A percentile compares a stretch with the other conserved stretches of the same genome.
phyloP scores from a whole-genome alignment of 2,888 invertebrate species.

The Drosophila acutilabella region DNA sequence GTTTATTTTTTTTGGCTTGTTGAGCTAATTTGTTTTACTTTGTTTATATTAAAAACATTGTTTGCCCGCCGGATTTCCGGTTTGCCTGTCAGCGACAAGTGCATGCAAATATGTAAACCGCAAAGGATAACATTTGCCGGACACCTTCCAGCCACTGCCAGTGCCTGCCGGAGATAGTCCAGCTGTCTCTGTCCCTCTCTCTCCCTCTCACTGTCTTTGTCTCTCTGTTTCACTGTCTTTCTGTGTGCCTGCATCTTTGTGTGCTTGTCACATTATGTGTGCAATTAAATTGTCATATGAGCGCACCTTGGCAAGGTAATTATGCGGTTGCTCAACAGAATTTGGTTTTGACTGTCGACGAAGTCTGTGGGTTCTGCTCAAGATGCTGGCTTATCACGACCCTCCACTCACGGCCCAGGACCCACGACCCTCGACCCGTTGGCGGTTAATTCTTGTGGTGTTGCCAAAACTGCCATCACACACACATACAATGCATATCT shows the following conservation, averaged over 20 bases:
- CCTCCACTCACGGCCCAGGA: no score
- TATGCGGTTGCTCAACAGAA: constrained; percentile 60
- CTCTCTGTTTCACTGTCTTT: constrained; percentile 8
- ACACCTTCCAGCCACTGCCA: constrained; percentile 42
- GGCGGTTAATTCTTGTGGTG: constrained; percentile 60
- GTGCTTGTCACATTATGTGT: constrained; percentile 69
- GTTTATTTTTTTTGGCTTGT: constrained; percentile 31
- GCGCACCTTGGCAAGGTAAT: constrained; percentile 64
- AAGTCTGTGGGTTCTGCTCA: constrained; percentile 42
- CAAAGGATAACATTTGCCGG: constrained; percentile 73
- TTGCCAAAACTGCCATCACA: constrained; percentile 37
- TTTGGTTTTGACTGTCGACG: constrained; percentile 40
- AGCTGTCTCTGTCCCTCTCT: background rate
- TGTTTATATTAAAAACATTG: constrained; percentile 80
- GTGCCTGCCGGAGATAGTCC: constrained; percentile 37
- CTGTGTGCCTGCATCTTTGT: constrained; percentile 41
- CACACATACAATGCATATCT: background rate
- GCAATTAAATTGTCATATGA: constrained; percentile 77
- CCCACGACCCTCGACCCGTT: constrained; percentile 27
- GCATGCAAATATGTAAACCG: constrained; percentile 73
- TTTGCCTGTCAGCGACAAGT: constrained; percentile 52
- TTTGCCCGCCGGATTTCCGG: constrained; percentile 55
- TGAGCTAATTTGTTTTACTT: constrained; percentile 78
- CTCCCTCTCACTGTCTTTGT: background rate
- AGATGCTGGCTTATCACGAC: constrained; percentile 41